These are phyloP conservation scores for Heterocephalus glaber DNA, from an alignment of 2,113 vertebrate species.

Conservation along the genomic window DNA sequence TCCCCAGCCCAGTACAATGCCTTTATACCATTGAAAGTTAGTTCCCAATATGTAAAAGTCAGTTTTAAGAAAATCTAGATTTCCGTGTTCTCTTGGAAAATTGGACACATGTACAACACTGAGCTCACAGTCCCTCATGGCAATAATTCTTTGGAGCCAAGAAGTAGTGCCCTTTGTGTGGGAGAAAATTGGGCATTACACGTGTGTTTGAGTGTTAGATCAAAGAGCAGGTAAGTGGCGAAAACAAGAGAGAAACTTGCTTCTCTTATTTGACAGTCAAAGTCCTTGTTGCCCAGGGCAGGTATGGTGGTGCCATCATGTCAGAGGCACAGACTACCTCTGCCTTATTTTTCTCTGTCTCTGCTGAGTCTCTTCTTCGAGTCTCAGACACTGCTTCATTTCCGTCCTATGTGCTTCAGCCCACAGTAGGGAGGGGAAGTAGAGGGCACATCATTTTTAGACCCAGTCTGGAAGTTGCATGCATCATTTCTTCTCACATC, in stretches of 20 bases:
- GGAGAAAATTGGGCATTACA: neutral
- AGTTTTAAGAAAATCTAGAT: neutral
- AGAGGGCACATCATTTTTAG: neutral
- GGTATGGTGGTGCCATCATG: accelerated
- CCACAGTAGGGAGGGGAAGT: neutral
- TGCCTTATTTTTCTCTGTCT: neutral
- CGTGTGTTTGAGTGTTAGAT: neutral
- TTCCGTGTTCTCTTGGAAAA: neutral
- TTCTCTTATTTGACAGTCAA: neutral
- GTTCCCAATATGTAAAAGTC: neutral
- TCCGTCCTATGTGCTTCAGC: neutral
- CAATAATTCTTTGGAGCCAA: neutral
- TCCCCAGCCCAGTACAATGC: neutral
- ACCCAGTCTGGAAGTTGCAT: neutral
- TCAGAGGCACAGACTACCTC: neutral
- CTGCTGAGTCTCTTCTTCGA: neutral
- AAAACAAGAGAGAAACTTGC: neutral
- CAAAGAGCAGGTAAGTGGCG: neutral
- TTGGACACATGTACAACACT: no score
- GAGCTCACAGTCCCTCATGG: neutral
- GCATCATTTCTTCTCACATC: neutral
- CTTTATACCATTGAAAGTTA: neutral
- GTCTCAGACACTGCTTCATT: neutral
- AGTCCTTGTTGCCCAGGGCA: neutral
- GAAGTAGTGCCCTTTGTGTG: neutral